Conservation (phyloP, 2,797 vertebrate genomes). For the Gobionotothen gibberifrons region DNA sequence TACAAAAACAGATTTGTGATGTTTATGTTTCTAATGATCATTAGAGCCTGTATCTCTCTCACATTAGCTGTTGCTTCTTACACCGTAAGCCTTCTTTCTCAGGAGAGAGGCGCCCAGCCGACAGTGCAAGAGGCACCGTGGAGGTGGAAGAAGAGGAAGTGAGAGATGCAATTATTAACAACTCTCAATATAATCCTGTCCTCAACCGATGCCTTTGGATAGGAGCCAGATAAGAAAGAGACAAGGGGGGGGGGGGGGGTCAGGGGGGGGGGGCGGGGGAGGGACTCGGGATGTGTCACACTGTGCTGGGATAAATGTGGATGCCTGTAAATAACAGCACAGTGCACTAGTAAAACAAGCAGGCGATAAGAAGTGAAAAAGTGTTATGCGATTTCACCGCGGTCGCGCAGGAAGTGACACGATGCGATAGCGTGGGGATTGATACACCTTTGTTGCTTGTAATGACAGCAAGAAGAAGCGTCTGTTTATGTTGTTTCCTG, state of each 20-base stretch:
- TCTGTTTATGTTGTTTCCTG: not conserved
- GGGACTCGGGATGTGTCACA: slow-evolving; percentile 47
- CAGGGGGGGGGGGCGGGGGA: slow-evolving; percentile 28
- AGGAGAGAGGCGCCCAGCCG: slow-evolving; percentile 55
- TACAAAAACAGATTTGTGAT: slow-evolving; percentile 26
- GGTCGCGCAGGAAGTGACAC: slow-evolving; percentile 41
- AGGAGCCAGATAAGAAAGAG: slow-evolving; percentile 71
- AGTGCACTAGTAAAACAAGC: slow-evolving; percentile 51
- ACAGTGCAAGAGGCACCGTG: slow-evolving; percentile 53
- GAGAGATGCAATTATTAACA: slow-evolving; percentile 76
- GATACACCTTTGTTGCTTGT: slow-evolving; percentile 13
- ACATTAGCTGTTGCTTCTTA: slow-evolving; percentile 42
- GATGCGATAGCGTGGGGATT: slow-evolving; percentile 4
- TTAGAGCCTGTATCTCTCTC: slow-evolving; percentile 18
- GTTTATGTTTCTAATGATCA: slow-evolving; percentile 39
- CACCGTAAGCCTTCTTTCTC: slow-evolving; percentile 43
- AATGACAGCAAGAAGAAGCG: slow-evolving; percentile 8
- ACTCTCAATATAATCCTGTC: slow-evolving; percentile 78
- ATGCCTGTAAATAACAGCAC: slow-evolving; percentile 67
- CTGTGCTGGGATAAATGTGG: slow-evolving; percentile 56
- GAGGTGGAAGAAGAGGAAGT: slow-evolving; percentile 65
- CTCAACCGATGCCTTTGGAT: slow-evolving; percentile 70
- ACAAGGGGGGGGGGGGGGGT: slow-evolving; percentile 65
- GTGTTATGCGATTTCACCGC: slow-evolving; percentile 17
- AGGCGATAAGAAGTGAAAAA: slow-evolving; percentile 42